phyloP scores from a whole-genome alignment of 1,140 invertebrate species.

The Gryllus bimaculatus region DNA sequence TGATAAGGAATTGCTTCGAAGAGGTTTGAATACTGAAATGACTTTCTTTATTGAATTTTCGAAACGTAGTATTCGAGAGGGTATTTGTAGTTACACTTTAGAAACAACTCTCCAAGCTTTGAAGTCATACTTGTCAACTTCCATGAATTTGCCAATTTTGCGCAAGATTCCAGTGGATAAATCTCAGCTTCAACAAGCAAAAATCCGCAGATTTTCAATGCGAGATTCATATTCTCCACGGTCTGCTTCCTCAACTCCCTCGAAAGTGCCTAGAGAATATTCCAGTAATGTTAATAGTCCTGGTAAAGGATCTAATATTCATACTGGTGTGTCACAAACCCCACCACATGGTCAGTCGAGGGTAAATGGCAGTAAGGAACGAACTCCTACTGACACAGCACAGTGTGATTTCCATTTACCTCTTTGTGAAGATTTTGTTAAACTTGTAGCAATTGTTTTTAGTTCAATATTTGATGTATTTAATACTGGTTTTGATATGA shows the following conservation, averaged over 20 bases:
- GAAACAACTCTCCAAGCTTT: not conserved
- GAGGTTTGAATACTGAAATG: not conserved
- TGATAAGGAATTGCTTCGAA: not conserved
- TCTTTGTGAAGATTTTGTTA: not conserved
- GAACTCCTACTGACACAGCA: not conserved
- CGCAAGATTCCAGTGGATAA: not conserved
- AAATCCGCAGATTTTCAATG: not conserved
- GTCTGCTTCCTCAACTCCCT: not conserved
- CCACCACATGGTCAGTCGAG: not conserved
- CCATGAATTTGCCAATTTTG: not conserved
- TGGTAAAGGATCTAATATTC: not conserved
- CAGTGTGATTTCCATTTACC: not conserved
- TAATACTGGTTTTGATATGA: not conserved
- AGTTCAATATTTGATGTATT: not conserved
- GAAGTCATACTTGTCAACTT: not conserved
- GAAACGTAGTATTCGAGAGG: not conserved
- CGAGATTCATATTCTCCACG: not conserved
- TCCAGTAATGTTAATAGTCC: not conserved
- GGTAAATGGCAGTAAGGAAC: not conserved
- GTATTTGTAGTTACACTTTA: not conserved
- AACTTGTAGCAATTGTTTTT: not conserved
- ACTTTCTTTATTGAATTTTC: not conserved
- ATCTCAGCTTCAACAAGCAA: not conserved
- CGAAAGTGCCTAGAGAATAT: not conserved
- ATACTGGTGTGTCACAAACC: not conserved